Evolutionary conservation across 2,888 invertebrate genomes (phyloP).

Genomic region (Elegia similella): DNA sequence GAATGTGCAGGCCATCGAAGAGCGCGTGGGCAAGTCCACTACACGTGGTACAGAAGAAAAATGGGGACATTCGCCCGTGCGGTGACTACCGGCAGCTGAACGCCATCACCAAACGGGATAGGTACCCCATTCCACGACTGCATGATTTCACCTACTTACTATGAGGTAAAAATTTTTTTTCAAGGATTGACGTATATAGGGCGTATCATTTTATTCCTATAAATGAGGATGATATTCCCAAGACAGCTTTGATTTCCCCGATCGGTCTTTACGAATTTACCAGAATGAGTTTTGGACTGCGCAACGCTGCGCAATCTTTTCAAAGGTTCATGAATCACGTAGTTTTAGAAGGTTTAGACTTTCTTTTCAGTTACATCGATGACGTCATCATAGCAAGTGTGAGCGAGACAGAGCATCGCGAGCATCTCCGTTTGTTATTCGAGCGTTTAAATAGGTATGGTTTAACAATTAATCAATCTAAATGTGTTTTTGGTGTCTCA

Average conservation of each 20-base stretch:
- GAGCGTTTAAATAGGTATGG: slow-evolving; percentile 13
- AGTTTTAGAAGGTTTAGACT: slow-evolving; percentile 21
- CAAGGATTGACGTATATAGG: slow-evolving; percentile 21
- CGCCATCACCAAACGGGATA: slow-evolving; percentile 27
- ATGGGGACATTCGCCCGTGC: slow-evolving; percentile 32
- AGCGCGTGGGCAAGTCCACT: slow-evolving; percentile 35
- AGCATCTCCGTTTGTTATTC: slow-evolving; percentile 8
- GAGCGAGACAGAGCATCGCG: not conserved
- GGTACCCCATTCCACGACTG: slow-evolving; percentile 25
- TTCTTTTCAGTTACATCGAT: slow-evolving; percentile 11
- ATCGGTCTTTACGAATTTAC: slow-evolving; percentile 40
- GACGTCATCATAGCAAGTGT: slow-evolving; percentile 9
- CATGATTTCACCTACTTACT: slow-evolving; percentile 24
- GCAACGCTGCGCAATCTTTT: slow-evolving; percentile 40
- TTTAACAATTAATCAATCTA: slow-evolving; percentile 14
- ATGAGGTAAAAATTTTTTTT: slow-evolving; percentile 20
- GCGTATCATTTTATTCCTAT: slow-evolving; percentile 21
- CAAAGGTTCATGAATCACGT: slow-evolving; percentile 32
- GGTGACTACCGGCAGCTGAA: slow-evolving; percentile 33
- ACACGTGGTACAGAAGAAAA: slow-evolving; percentile 33
- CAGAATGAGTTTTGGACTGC: slow-evolving; percentile 43
- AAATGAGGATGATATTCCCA: slow-evolving; percentile 20
- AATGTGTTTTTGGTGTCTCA: slow-evolving; percentile 13
- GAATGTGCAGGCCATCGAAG: slow-evolving; percentile 31
- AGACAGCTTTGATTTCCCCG: slow-evolving; percentile 22